Conservation (phyloP, 2,113 vertebrate genomes). For the Numida meleagris region DNA sequence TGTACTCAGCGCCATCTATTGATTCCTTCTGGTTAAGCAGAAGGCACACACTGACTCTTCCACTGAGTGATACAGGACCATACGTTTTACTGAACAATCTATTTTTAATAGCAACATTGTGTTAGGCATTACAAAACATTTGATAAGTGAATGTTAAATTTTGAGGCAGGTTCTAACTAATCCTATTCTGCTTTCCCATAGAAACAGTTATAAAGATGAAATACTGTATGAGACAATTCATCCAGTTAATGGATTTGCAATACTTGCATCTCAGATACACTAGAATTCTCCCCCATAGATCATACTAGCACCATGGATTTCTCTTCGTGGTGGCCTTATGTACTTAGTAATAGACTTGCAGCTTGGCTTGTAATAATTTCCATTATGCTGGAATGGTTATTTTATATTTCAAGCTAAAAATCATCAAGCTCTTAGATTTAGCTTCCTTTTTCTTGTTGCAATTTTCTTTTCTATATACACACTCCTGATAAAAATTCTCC, state of each 20-base stretch:
- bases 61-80: background rate
- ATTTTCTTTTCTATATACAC: background rate
- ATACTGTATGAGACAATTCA: background rate
- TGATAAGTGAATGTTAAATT: background rate
- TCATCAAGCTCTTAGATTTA: background rate
- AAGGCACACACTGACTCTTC: background rate
- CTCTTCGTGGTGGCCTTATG: background rate
- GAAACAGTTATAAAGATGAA: background rate
- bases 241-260: accelerated
- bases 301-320: accelerated
- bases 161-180: background rate
- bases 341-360: background rate
- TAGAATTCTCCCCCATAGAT: background rate
- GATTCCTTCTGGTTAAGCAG: background rate
- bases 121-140: background rate
- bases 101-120: background rate
- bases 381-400: background rate
- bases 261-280: background rate
- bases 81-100: background rate
- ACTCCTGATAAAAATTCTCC: background rate
- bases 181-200: background rate
- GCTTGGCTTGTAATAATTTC: background rate
- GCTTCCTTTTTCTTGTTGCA: background rate
- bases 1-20: slow-evolving; percentile 53
- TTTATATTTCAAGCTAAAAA: background rate